phyloP scores from a whole-genome alignment of 2,888 invertebrate genomes.

The Napeogenes sylphis region DNA sequence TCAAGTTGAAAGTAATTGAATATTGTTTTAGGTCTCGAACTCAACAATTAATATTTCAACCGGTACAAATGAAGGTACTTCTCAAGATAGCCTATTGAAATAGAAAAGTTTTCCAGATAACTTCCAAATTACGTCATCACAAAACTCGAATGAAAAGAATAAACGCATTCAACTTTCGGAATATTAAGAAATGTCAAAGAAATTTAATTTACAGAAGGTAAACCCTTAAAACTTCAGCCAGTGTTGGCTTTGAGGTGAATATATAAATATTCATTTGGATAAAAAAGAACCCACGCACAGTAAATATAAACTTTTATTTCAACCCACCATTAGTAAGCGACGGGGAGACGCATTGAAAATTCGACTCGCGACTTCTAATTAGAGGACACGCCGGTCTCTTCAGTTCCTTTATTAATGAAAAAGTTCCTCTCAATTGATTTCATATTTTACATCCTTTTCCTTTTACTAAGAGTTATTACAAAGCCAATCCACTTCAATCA shows the following conservation, averaged over 20 bases:
- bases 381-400: conserved; percentile 60
- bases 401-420: conserved; percentile 67
- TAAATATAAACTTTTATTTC: conserved; percentile 76
- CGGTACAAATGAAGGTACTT: conserved; percentile 1
- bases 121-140: conserved; percentile 26
- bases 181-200: conserved; percentile 52
- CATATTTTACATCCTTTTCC: conserved; percentile 58
- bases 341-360: conserved; percentile 68
- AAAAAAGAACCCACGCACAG: conserved; percentile 64
- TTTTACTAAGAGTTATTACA: conserved; percentile 25
- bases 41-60: neutral
- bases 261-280: conserved; percentile 72
- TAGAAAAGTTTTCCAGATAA: conserved; percentile 16
- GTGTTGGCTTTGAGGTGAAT: conserved; percentile 61
- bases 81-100: conserved; percentile 2
- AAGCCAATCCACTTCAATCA: conserved; percentile 23
- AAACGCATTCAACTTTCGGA: conserved; percentile 44
- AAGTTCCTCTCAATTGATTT: conserved; percentile 67
- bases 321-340: conserved; percentile 60
- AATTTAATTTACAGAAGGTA: conserved; percentile 57
- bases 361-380: conserved; percentile 74
- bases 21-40: neutral
- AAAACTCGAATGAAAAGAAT: conserved; percentile 32
- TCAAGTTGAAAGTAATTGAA: neutral
- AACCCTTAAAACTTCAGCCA: conserved; percentile 55